Evolutionary conservation across 37 sponge, comb jelly and placozoan genomes (phyloP).

Genomic region (Eunapius fragilis): DNA sequence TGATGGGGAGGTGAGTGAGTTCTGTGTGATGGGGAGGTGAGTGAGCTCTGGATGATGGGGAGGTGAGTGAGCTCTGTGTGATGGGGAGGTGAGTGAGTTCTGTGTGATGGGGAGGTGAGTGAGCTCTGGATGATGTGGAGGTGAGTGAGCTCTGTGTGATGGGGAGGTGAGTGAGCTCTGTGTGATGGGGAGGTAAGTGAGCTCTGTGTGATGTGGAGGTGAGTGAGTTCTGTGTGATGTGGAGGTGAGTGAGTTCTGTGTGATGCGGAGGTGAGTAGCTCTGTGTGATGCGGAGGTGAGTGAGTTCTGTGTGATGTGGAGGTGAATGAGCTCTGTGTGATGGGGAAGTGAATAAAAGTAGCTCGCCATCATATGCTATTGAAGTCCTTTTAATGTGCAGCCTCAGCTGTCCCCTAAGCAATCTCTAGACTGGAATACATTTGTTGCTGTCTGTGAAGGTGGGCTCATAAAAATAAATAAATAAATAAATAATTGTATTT

Average conservation of each 20-base stretch:
- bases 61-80: background rate
- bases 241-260: background rate
- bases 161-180: conserved; percentile 5
- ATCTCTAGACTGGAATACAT: background rate
- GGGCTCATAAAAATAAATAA: background rate
- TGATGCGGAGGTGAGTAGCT: conserved; percentile 18
- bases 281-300: conserved; percentile 16
- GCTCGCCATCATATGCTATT: too few species aligned
- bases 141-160: background rate
- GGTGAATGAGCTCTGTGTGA: background rate
- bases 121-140: too few species aligned
- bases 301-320: too few species aligned
- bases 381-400: too few species aligned
- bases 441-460: conserved; percentile 9
- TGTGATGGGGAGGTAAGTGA: conserved; percentile 16
- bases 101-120: too few species aligned
- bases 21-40: too few species aligned
- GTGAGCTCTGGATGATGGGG: too few species aligned
- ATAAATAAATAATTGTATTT: too few species aligned
- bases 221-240: too few species aligned
- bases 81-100: conserved; percentile 32
- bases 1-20: conserved; percentile 27
- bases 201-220: conserved; percentile 1
- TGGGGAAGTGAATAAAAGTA: conserved; percentile 12
- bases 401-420: background rate